Evolutionary conservation across 2,113 vertebrate species (phyloP), one percentile per base, ranked within the genome.

Genomic region (Albula goreensis): DNA sequence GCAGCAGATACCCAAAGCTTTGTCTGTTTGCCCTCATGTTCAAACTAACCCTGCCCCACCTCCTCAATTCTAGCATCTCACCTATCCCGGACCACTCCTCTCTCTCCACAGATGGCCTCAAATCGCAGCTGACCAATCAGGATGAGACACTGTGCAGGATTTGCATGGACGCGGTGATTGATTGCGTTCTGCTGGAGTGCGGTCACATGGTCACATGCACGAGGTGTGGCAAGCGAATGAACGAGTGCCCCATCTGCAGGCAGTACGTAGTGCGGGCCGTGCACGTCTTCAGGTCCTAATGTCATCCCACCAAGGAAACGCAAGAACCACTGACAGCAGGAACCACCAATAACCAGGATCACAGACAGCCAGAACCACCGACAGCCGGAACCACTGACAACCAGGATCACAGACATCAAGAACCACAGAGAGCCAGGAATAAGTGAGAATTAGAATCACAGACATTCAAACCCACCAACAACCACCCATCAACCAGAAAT

Each of bases 181-280:
- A 99, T 95, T 99, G 98, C 0, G 98, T 99, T 82, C 95, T 99
- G 98, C 0, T 98, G 98, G 31, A 41, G 31, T 41, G 31, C 31
- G 31, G 31, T 83, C 98, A 99, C 95, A 99, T 99, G 98, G 98
- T 99, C 83, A 99, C 98, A 5, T 99, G 98, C 93, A 99, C 98
- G 90, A 99, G 97, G 88, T 99, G 98, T 0, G 98, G 98, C 49
- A 99, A 99, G 92, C 94, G 98, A 83, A 99, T 99, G 98, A 99
- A 95, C 53, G 98, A 99, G 94, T 99, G 98, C 83, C 98, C 98
- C 89, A 99, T 99, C 95, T 99, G 98, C 94, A 94, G 98, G 70
- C 98, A 99, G 96, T 99, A 98, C 0, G 98, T 99, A 41, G 31
- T 99, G 98, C 94, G 94, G 98, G 70, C 98, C 99, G 96, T 99